A percentile compares a stretch with the other conserved stretches of the same genome.
Conservation (phyloP, 1,140 invertebrate species). For the Homalodisca vitripennis region DNA sequence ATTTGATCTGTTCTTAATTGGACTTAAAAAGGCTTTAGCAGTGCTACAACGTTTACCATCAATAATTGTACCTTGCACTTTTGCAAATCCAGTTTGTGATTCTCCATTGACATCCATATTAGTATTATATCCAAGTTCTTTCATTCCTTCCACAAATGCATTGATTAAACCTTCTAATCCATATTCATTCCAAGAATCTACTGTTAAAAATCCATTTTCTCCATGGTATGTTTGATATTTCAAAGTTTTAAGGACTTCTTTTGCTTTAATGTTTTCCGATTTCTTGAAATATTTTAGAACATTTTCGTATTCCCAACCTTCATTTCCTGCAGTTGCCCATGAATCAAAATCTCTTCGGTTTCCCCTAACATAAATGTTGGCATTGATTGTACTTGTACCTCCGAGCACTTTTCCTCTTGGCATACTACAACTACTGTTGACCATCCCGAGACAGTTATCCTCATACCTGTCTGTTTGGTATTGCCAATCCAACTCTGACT, state of each 20-base stretch:
- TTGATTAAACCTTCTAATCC: constrained; percentile 49
- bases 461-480: constrained; percentile 75
- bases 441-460: constrained; percentile 55
- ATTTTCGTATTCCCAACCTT: constrained; percentile 86
- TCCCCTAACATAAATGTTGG: constrained; percentile 92
- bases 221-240: constrained; percentile 46
- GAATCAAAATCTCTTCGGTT: constrained; percentile 87
- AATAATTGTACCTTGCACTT: constrained; percentile 55
- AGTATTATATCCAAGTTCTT: constrained; percentile 52
- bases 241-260: constrained; percentile 38
- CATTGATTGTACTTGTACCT: constrained; percentile 93
- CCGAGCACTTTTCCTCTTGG: constrained; percentile 84
- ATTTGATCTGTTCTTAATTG: constrained; percentile 60
- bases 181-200: constrained; percentile 50
- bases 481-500: constrained; percentile 86
- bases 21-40: constrained; percentile 70
- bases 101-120: constrained; percentile 54
- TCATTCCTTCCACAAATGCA: constrained; percentile 32
- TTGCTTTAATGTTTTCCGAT: constrained; percentile 64
- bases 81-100: constrained; percentile 50
- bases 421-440: constrained; percentile 53
- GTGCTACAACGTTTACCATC: constrained; percentile 72
- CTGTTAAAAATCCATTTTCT: constrained; percentile 39
- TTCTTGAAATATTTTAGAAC: constrained; percentile 86
- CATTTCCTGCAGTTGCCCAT: constrained; percentile 82